Evolutionary conservation across 2,113 vertebrate genomes (phyloP), one percentile per base, ranked within the genome.

Genomic region (Osmerus eperlanus): DNA sequence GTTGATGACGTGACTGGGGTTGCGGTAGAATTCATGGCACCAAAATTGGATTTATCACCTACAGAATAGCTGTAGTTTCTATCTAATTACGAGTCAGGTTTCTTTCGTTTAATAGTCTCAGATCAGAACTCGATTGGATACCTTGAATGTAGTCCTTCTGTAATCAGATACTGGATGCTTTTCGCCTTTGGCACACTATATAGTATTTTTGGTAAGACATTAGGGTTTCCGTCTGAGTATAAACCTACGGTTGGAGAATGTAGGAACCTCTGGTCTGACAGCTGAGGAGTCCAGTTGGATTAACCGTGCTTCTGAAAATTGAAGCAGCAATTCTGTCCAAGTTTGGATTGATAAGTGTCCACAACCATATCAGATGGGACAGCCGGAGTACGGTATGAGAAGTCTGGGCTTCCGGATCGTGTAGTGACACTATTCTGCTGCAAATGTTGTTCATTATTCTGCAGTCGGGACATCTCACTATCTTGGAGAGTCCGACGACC

Each of bases 131-230:
- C 25, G 25, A 28, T 28, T 28, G 25, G 25, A 28, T 3, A 28
- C 25, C 25, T 28, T 28, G 25, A 28, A 28, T 28, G 25, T 28
- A 18, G 54, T n/a, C 8, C 14, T 16, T 55, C 54, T 55, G 54
- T 1, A 16, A 16, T n/a, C 16, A 0, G 8, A 1, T 16, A 4
- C 15, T n/a, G n/a, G n/a, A 1, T 0, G 14, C 16, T 7, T 55
- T 55, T 28, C 3, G 2, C 25, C 25, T 28, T 28, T 28, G 25
- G 25, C 25, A 28, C 25, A 28, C 25, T 28, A n/a, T 55, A 14
- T 16, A 55, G 7, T 16, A 14, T 7, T 0, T 55, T 55, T 55
- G 54, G 54, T 55, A n/a, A 55, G 4, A 55, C 54, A 55, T 55
- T 7, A 14, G n/a, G 25, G 25, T 28, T 28, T 28, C 25, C 25